Conservation (phyloP, 2,797 vertebrate species). For the Acanthopagrus latus region DNA sequence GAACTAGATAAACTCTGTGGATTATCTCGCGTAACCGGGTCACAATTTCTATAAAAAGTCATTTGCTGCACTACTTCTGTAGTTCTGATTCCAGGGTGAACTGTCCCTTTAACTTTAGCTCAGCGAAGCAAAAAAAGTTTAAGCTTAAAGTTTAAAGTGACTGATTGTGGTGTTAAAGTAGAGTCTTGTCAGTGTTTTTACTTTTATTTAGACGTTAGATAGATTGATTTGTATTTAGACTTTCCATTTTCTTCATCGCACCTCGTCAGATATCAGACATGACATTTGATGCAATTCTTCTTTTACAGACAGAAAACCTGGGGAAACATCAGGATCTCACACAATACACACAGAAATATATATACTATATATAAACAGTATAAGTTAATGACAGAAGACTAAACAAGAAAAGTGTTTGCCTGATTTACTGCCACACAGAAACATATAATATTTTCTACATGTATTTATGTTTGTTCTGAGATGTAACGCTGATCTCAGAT, state of each 20-base stretch:
- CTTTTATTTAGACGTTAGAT: neutral
- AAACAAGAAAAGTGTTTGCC: constrained; percentile 24
- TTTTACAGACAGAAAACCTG: too few species aligned
- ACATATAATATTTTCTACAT: constrained; percentile 20
- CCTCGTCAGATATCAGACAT: too few species aligned
- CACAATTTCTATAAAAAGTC: too few species aligned
- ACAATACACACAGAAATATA: constrained; percentile 10
- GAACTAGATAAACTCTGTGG: too few species aligned
- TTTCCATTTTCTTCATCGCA: neutral
- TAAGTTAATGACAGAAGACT: constrained; percentile 33
- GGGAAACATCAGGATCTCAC: constrained; percentile 4
- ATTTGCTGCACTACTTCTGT: too few species aligned
- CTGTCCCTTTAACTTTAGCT: too few species aligned
- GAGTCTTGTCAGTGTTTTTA: neutral
- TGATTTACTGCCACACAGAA: constrained; percentile 9
- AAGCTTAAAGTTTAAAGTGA: neutral
- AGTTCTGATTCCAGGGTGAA: too few species aligned
- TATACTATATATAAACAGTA: neutral
- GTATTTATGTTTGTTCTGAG: constrained; percentile 54
- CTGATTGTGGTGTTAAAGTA: neutral
- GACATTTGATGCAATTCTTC: neutral
- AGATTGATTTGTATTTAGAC: neutral
- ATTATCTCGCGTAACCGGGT: too few species aligned
- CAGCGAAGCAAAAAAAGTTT: neutral
- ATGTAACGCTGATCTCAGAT: constrained; percentile 1